Conservation (phyloP, 2,888 invertebrate species). For the Philhelius pedissequus region DNA sequence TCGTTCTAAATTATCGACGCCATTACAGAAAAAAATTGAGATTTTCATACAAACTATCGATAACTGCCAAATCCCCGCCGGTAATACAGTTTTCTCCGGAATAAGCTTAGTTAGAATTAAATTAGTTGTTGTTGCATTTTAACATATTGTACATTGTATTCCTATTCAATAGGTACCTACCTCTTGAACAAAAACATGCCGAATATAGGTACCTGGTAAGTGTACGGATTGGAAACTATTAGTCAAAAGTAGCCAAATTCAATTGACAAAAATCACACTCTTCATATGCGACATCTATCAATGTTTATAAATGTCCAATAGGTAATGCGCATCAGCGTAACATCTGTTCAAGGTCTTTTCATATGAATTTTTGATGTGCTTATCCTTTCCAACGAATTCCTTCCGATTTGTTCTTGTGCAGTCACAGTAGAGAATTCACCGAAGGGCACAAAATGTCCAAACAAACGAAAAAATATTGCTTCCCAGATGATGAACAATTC, state of each 20-base stretch:
- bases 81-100: too few species aligned
- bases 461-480: not conserved
- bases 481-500: not conserved
- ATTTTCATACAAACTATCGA: too few species aligned
- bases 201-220: too few species aligned
- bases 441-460: not conserved
- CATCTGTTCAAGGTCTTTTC: not conserved
- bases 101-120: too few species aligned
- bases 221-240: too few species aligned
- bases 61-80: too few species aligned
- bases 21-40: too few species aligned
- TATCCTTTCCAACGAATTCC: conserved; percentile 4
- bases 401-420: not conserved
- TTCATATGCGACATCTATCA: not conserved
- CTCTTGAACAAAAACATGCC: too few species aligned
- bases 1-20: too few species aligned
- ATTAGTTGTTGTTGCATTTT: too few species aligned
- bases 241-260: not conserved
- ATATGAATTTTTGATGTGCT: not conserved
- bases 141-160: too few species aligned
- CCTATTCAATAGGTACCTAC: too few species aligned
- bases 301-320: not conserved
- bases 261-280: not conserved
- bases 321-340: not conserved
- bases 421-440: not conserved